Evolutionary conservation across 2,797 vertebrate species (phyloP), one percentile per base, ranked within the genome.

Genomic region (Dendrocincla fuliginosa): DNA sequence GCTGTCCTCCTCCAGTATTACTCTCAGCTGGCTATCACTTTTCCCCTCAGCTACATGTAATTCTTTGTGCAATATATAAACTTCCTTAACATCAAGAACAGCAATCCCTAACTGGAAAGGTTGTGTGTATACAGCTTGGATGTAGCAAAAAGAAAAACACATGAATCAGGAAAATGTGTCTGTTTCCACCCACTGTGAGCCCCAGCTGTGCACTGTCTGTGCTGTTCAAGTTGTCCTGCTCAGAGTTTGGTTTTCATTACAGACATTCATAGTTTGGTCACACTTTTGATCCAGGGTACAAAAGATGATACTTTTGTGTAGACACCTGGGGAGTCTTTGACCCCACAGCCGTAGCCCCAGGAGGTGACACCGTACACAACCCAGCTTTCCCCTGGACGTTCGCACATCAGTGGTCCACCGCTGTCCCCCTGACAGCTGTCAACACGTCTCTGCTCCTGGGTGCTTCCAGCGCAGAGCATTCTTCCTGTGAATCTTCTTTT

Each of bases 361-460:
- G 99, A 99, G 7, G 99, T 99, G 73, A 99, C 99, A 13, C 99
- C 99, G 1, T 98, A 99, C n/a, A 99, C 98, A 23, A 98, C 99
- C 99, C 99, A 99, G 56, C 98, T 97, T 56, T 98, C 98, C 46
- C 98, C 98, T 1, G 98, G 96, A 17, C 98, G 97, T 95, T 99
- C 98, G 11, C 99, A 99, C 98, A 99, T 98, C 87, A 99, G 95
- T 1, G 99, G 99, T 20, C 99, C 99, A 6, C 99, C 99, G 0
- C 99, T 99, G 97, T 99, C 99, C 13, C 99, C 99, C 16, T 99
- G 99, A 92, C 99, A 99, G 97, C 99, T 99, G 96, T 99, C 99
- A 84, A 99, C 99, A 0, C 98, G 98, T 35, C 91, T 98, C 61
- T 98, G 98, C 3, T 98, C 95, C 16, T 97, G 97, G 49, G 98